phyloP scores from a whole-genome alignment of 2,888 invertebrate species.

The Deroplatys truncata region DNA sequence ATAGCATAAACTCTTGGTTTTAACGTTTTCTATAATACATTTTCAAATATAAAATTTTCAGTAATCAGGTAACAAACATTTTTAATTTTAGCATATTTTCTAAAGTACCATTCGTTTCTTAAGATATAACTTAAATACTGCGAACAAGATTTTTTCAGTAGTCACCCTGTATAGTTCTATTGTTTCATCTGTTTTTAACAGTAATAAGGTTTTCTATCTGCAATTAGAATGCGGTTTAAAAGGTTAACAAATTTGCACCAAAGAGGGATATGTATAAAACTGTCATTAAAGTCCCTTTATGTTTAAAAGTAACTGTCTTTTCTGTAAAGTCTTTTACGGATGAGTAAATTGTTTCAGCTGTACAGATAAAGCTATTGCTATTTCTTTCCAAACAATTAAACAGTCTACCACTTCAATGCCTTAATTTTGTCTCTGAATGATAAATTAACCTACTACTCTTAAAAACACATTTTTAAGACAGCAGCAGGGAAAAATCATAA shows the following conservation, averaged over 20 bases:
- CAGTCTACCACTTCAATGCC: not conserved
- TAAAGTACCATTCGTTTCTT: not conserved
- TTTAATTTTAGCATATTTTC: no score
- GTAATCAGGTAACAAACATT: not conserved
- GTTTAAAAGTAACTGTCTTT: not conserved
- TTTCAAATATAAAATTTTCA: not conserved
- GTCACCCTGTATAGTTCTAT: not conserved
- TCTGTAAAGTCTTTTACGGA: not conserved
- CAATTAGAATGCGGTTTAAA: not conserved
- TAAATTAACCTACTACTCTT: not conserved
- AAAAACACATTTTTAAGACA: not conserved
- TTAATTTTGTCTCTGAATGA: not conserved
- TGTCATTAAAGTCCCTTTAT: not conserved
- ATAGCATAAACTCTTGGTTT: not conserved
- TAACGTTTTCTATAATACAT: not conserved
- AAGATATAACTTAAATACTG: not conserved
- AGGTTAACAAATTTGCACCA: not conserved
- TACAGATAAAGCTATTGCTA: not conserved
- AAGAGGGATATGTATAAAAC: not conserved
- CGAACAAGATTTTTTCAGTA: not conserved
- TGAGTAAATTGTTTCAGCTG: not conserved
- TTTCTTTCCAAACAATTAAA: not conserved
- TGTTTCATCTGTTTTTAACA: not conserved
- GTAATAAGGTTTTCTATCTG: not conserved
- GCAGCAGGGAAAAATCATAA: not conserved